Conservation (phyloP, 2,888 invertebrate genomes). For the Cancer borealis region DNA sequence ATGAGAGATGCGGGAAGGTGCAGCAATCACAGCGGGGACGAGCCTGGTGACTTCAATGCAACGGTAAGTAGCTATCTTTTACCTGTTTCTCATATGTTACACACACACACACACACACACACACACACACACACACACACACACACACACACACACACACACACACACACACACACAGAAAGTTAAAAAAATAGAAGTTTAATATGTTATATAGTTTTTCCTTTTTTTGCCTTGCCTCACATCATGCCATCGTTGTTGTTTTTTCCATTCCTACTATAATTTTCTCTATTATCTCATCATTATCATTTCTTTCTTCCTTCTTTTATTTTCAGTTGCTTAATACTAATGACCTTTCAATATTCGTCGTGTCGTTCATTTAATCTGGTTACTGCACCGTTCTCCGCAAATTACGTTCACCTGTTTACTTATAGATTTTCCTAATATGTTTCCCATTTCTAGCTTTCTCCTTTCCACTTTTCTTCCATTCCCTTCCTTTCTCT, state of each 20-base stretch:
- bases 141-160: neutral
- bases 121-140: neutral
- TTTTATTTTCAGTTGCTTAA: neutral
- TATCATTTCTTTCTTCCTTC: neutral
- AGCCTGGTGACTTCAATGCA: neutral
- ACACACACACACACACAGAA: neutral
- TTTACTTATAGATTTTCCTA: neutral
- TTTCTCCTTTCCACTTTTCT: neutral
- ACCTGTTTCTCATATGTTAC: neutral
- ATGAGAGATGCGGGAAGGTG: neutral
- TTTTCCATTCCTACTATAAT: too few species aligned
- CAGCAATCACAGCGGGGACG: neutral
- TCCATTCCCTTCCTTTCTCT: neutral
- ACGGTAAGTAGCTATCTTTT: neutral
- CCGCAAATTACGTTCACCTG: neutral
- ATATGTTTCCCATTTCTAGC: neutral
- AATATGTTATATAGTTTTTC: too few species aligned
- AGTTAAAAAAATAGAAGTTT: too few species aligned
- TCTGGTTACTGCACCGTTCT: neutral
- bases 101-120: neutral
- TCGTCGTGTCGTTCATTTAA: neutral
- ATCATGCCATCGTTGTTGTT: too few species aligned
- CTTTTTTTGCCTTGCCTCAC: too few species aligned
- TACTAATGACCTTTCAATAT: neutral
- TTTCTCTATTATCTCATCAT: too few species aligned